Evolutionary conservation across 2,113 vertebrate species (phyloP).

Genomic region (Otolemur garnettii): DNA sequence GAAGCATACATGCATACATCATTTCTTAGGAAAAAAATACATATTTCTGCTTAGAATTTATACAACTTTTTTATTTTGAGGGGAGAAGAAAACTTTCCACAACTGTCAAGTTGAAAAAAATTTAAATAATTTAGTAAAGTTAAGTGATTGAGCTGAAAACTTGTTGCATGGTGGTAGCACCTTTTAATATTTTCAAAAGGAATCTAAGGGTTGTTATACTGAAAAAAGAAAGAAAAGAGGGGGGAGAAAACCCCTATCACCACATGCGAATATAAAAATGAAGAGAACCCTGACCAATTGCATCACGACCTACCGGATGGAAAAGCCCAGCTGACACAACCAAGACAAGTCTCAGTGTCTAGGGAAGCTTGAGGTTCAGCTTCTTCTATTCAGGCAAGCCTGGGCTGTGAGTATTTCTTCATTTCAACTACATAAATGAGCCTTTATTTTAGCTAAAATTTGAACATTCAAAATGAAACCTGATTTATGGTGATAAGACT

Average conservation of each 20-base stretch:
- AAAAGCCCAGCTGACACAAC: conserved; percentile 73
- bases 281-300: conserved; percentile 69
- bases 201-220: background rate
- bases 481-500: conserved; percentile 11
- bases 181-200: conserved; percentile 58
- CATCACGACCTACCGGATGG: conserved; percentile 67
- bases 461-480: conserved; percentile 65
- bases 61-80: background rate
- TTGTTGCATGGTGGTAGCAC: background rate
- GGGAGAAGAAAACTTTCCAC: background rate
- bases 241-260: conserved; percentile 33
- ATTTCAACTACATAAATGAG: conserved; percentile 38
- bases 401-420: conserved; percentile 79
- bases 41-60: conserved; percentile 51
- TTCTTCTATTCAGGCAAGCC: conserved; percentile 59
- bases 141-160: conserved; percentile 27
- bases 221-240: conserved; percentile 67
- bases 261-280: conserved; percentile 68
- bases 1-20: background rate
- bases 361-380: conserved; percentile 67
- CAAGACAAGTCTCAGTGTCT: conserved; percentile 24
- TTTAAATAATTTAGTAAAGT: conserved; percentile 29
- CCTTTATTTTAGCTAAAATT: conserved; percentile 38
- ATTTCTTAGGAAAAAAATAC: conserved; percentile 63
- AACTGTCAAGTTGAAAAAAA: conserved; percentile 54